phyloP scores from a whole-genome alignment of 2,113 vertebrate species.

The Argyrosomus japonicus region DNA sequence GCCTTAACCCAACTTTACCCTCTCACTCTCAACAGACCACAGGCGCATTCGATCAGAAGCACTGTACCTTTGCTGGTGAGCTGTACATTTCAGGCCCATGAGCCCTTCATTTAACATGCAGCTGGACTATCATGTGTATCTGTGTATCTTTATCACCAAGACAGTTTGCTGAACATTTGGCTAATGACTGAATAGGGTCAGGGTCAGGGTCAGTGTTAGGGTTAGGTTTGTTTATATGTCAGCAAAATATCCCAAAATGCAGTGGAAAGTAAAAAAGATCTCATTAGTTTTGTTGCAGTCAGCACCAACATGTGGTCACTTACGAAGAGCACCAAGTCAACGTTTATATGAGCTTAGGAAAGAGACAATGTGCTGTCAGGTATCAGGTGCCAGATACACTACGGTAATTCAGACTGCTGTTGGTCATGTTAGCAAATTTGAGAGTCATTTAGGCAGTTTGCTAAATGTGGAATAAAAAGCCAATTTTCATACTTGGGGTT shows the following conservation, averaged over 20 bases:
- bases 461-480: not conserved
- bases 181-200: not conserved
- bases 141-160: not conserved
- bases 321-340: not conserved
- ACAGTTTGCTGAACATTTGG: not conserved
- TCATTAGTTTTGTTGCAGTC: not conserved
- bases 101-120: not conserved
- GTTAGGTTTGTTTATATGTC: not conserved
- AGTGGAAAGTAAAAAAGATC: not conserved
- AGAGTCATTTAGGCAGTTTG: not conserved
- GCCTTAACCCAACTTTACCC: conserved; percentile 63
- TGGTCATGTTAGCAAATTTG: not conserved
- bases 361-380: not conserved
- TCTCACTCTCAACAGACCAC: conserved; percentile 38
- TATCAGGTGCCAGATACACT: not conserved
- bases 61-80: not conserved
- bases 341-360: not conserved
- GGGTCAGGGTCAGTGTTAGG: too few relatives aligned
- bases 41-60: conserved; percentile 2
- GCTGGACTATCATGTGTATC: not conserved
- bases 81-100: not conserved
- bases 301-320: not conserved
- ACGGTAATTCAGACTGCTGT: not conserved
- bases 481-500: too few relatives aligned
- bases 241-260: not conserved